These are phyloP conservation scores for Spilosoma lubricipeda DNA, from an alignment of 2,888 invertebrate species.

Conservation along the genomic window DNA sequence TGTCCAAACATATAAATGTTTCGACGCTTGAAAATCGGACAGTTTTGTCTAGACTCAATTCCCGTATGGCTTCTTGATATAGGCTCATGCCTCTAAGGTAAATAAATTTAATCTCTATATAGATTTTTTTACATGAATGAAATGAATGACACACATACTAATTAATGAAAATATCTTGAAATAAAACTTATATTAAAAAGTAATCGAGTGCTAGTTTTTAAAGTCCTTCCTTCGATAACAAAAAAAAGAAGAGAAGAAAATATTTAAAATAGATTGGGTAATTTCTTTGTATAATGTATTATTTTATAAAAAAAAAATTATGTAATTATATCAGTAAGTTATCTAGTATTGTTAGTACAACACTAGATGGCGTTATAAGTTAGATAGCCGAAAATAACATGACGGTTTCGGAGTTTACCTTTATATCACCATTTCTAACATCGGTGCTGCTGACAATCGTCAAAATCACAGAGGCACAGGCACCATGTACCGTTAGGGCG, in stretches of 20 bases:
- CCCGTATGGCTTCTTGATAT: conserved; percentile 59
- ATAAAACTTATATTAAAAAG: background rate
- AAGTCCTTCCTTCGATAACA: background rate
- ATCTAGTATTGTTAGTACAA: no score
- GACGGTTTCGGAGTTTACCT: no score
- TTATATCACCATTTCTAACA: conserved; percentile 30
- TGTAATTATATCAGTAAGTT: no score
- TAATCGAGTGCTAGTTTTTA: background rate
- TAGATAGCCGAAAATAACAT: no score
- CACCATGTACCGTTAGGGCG: conserved; percentile 77
- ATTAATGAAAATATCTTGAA: background rate
- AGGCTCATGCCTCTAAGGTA: conserved; percentile 62
- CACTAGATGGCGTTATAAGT: no score
- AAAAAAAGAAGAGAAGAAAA: no score
- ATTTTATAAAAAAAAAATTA: no score
- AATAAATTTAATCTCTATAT: conserved; percentile 67
- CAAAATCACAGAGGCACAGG: conserved; percentile 52
- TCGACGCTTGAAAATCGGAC: conserved; percentile 59
- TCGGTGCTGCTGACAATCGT: conserved; percentile 37
- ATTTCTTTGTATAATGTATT: no score
- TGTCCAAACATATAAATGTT: conserved; percentile 28
- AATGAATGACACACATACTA: conserved; percentile 20
- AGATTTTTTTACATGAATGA: conserved; percentile 60
- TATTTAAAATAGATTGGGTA: no score
- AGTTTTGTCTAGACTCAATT: conserved; percentile 69